Conservation (phyloP, 2,888 invertebrate species). For the Drosophila barbarae region DNA sequence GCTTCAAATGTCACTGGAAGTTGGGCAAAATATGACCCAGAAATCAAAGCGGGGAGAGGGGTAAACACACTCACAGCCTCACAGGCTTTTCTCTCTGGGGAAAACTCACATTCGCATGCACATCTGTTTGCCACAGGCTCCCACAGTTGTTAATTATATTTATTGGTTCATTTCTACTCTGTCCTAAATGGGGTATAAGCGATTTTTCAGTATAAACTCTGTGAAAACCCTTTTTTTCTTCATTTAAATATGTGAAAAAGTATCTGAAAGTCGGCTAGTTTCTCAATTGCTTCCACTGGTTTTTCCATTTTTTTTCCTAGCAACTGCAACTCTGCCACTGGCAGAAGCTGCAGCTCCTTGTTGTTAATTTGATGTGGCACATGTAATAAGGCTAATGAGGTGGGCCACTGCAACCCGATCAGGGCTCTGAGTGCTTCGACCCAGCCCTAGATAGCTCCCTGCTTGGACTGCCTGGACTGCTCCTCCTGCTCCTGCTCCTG, state of each 20-base stretch:
- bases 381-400: slow-evolving; percentile 68
- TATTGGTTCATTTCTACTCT: not conserved
- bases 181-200: rapidly evolving
- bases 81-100: slow-evolving; percentile 13
- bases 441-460: slow-evolving; percentile 24
- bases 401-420: slow-evolving; percentile 42
- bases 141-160: slow-evolving; percentile 22
- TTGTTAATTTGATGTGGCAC: slow-evolving; percentile 62
- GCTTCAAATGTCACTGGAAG: slow-evolving; percentile 69
- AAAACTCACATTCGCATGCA: not conserved
- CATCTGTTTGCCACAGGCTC: not conserved
- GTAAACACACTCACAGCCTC: not conserved
- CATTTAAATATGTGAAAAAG: not conserved
- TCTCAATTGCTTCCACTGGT: slow-evolving; percentile 4
- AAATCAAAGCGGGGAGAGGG: slow-evolving; percentile 45
- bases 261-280: not conserved
- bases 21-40: slow-evolving; percentile 70
- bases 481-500: not conserved
- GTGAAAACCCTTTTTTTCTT: too few relatives aligned
- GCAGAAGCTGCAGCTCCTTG: slow-evolving; percentile 40
- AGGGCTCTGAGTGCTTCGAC: slow-evolving; percentile 48
- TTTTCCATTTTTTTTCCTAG: slow-evolving; percentile 24
- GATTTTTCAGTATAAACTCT: not conserved
- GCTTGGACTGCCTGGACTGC: not conserved
- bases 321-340: slow-evolving; percentile 10